Conservation (phyloP, 2,113 vertebrate species). For the Psammodynastes pulverulentus region DNA sequence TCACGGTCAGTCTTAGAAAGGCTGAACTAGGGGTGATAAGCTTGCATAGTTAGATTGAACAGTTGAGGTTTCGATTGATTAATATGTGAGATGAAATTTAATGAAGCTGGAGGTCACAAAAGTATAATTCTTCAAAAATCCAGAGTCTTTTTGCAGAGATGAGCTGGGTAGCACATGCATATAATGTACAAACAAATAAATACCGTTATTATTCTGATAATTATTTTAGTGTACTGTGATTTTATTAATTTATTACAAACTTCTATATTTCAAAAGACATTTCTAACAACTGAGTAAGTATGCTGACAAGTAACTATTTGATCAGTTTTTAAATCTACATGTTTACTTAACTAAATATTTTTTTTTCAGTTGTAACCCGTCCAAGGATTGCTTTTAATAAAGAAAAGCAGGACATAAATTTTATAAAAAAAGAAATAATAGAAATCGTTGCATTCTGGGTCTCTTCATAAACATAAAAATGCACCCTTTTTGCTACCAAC, state of each 20-base stretch:
- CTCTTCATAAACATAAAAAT: not conserved
- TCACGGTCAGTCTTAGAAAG: not conserved
- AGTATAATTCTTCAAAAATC: not conserved
- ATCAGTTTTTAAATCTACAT: not conserved
- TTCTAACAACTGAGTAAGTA: not conserved
- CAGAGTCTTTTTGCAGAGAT: not conserved
- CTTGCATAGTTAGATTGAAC: not conserved
- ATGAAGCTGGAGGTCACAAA: not conserved
- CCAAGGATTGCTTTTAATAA: not conserved
- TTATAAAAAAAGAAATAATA: not conserved
- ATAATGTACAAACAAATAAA: not conserved
- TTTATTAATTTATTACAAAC: not conserved
- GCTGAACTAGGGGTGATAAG: not conserved
- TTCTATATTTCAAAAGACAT: not conserved
- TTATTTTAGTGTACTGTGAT: not conserved
- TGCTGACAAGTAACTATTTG: not conserved
- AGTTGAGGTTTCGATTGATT: not conserved
- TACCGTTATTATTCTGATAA: not conserved
- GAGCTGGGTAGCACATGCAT: not conserved
- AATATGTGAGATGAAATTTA: not conserved
- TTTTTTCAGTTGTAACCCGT: not conserved
- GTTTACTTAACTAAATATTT: not conserved
- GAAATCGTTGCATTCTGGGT: not conserved
- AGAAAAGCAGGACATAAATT: not conserved
- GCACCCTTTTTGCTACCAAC: not conserved